Evolutionary conservation across 2,113 vertebrate genomes (phyloP).

Genomic region (Calidris pygmaea): DNA sequence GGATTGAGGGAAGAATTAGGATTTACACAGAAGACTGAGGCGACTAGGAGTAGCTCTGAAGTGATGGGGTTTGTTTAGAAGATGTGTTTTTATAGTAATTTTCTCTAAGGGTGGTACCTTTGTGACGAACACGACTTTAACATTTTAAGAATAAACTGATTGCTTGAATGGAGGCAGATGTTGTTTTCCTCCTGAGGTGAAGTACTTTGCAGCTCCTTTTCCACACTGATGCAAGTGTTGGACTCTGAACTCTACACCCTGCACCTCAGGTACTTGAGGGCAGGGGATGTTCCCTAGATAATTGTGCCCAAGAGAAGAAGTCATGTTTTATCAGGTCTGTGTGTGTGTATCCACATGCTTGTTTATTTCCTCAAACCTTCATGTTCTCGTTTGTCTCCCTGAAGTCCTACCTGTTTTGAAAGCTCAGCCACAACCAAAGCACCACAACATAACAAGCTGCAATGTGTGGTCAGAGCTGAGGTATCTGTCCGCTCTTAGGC

Average conservation of each 20-base stretch:
- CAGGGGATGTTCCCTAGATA: not conserved
- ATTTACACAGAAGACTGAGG: not conserved
- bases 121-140: not conserved
- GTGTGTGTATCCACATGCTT: not conserved
- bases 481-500: not conserved
- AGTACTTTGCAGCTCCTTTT: not conserved
- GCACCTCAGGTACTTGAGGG: not conserved
- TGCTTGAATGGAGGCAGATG: not conserved
- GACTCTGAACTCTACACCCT: not conserved
- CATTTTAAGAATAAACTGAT: not conserved
- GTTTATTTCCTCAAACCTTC: not conserved
- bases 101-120: not conserved
- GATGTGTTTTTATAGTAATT: not conserved
- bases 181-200: not conserved
- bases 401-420: not conserved
- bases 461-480: not conserved
- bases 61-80: not conserved
- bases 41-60: not conserved
- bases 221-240: not conserved
- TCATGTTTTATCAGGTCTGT: rapidly evolving
- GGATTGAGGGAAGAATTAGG: not conserved
- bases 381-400: not conserved
- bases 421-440: not conserved
- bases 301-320: not conserved
- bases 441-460: not conserved